phyloP scores from a whole-genome alignment of 2,888 invertebrate genomes.

The Eupithecia subfuscata region DNA sequence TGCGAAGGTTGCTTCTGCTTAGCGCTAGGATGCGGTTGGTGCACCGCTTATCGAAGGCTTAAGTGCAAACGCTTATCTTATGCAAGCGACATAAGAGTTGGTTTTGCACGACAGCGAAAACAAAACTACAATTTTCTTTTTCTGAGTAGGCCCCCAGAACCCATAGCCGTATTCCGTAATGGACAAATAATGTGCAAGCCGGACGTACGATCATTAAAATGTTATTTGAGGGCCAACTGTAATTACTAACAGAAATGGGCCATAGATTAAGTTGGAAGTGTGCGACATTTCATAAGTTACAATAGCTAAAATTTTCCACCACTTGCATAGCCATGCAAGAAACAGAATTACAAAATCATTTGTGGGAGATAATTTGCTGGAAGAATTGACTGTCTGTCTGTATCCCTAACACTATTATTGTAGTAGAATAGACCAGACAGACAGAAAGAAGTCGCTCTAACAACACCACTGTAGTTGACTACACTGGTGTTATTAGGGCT shows the following conservation, averaged over 20 bases:
- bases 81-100: too few species aligned
- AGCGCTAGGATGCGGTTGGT: too few species aligned
- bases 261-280: background rate
- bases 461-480: background rate
- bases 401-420: background rate
- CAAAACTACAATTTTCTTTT: too few species aligned
- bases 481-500: too few species aligned
- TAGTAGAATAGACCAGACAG: too few species aligned
- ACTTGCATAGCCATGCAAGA: background rate
- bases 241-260: conserved; percentile 54
- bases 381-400: background rate
- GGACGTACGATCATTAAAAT: conserved; percentile 70
- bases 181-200: conserved; percentile 77
- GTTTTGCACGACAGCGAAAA: too few species aligned
- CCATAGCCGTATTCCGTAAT: conserved; percentile 58
- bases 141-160: conserved; percentile 10
- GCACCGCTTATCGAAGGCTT: too few species aligned
- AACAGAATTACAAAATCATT: background rate
- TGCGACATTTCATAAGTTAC: background rate
- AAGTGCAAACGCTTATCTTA: too few species aligned
- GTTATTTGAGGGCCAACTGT: conserved; percentile 74
- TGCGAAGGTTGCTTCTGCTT: too few species aligned
- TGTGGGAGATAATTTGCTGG: background rate
- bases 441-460: too few species aligned
- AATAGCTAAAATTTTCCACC: background rate